Base-by-base conservation (phyloP, 2,888 invertebrate species). In the Mycogona germanica region DNA sequence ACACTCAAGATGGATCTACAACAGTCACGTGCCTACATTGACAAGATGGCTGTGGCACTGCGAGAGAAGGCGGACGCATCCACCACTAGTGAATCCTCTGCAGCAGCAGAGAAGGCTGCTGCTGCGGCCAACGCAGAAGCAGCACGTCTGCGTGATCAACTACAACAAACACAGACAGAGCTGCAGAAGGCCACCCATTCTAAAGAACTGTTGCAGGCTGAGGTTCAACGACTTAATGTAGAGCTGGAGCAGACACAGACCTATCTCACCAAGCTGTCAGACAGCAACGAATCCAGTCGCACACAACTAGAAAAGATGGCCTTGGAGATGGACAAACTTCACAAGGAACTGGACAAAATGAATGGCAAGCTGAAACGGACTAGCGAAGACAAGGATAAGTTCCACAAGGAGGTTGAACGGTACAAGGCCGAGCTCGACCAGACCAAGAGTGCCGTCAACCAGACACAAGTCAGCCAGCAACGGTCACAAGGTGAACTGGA, bases 91-190 rank as follows among this genome's bases (percentile, higher is more conserved):
- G 76, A 75, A 60, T 71, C 78, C 53, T 73, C 76, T 57, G n/a
- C n/a, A n/a, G n/a, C n/a, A n/a, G n/a, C n/a, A n/a, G 82, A 83
- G 70, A 83, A 85, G 72, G 86, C 85, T 64, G 79, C 81, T 65
- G 84, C 66, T 44, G 60, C 61, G 48, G 83, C 63, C 44, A 55
- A 59, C 17, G 60, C 63, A 26, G 63, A 65, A 51, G 51, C 64
- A 45, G 63, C 64, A 26, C 57, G 64, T 28, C 55, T 64, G 41
- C 62, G 64, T 50, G 65, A 67, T 32, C 62, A 64, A 38, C 45
- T 65, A 48, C 59, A 59, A 17, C 56, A 61, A 32, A 51, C 55
- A 14, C 57, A 56, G 12, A 52, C 35, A 2, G 61, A 61, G 29
- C 38, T 60, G 25, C 61, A 61, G 38, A 55, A 55, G 29, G 54